Evolutionary conservation across 1,140 invertebrate genomes (phyloP), one percentile per base, ranked within the genome.

Genomic region (Brachionus manjavacas): DNA sequence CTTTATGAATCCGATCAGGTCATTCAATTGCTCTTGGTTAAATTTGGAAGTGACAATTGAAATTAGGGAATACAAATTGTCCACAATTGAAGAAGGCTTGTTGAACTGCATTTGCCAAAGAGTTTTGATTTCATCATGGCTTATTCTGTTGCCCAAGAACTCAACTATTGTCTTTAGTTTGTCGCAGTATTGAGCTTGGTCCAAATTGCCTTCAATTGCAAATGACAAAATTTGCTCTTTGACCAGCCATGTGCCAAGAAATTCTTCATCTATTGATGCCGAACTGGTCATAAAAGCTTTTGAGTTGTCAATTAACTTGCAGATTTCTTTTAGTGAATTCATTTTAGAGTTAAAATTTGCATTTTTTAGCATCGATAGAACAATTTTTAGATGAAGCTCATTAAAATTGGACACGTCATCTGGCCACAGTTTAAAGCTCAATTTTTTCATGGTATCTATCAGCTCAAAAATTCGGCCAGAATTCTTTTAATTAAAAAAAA

Each of bases 261-360:
- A 88, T 25, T 90, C 88, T 81, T 81, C 79, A 9, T 46, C 60
- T 64, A 64, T 60, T 20, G 25, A 4, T 9, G 25, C 39, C 8
- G n/a, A 52, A 11, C 7, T 43, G 7, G 31, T 35, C 7, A 23
- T 16, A 11, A 14, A 35, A 25, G 11, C 39, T 6, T 81, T 68
- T 3, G 23, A 41, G 12, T 39, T 43, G 11, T 81, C 79, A 46
- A 81, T 81, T 14, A 81, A 14, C 60, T 81, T 81, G 23, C 52
- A 81, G n/a, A 81, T 81, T 89, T 90, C 91, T 88, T 91, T 92
- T 4, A 92, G 86, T 4, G 90, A 91, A 88, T 91, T 91, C 90
- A 91, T 92, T 85, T 90, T 89, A 52, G 91, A 90, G 87, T 91
- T 91, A 86, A 91, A 92, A 86, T 91, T 90, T 39, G 91, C 89